A percentile compares a stretch with the other conserved stretches of the same genome.
phyloP scores from a whole-genome alignment of 2,888 invertebrate genomes.

The Rosalia funebris region DNA sequence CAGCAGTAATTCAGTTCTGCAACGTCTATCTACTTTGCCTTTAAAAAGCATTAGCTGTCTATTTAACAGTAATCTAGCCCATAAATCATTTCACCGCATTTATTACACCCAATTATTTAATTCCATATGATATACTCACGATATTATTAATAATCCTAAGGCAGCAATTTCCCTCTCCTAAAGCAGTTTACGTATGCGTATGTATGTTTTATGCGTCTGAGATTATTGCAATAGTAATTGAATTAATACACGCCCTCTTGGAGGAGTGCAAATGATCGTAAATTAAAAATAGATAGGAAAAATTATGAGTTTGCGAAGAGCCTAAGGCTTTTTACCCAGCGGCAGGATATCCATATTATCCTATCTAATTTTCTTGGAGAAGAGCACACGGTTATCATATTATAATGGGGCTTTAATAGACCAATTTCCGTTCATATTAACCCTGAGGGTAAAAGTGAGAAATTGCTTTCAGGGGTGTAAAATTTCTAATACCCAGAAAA shows the following conservation, averaged over 20 bases:
- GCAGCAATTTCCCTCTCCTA: conserved; percentile 7
- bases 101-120: conserved; percentile 18
- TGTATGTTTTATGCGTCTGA: neutral
- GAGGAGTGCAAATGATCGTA: neutral
- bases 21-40: neutral
- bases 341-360: neutral
- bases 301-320: neutral
- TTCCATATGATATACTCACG: conserved; percentile 2
- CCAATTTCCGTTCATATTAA: no score
- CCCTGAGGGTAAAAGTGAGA: no score
- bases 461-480: no score
- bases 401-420: no score
- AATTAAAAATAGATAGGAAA: conserved; percentile 7
- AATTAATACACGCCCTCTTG: neutral
- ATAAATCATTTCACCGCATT: conserved; percentile 11
- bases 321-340: neutral
- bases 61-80: conserved; percentile 3
- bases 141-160: conserved; percentile 8
- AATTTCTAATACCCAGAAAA: no score
- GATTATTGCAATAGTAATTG: conserved; percentile 1
- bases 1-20: neutral
- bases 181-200: neutral
- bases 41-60: neutral
- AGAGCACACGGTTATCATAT: no score
- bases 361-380: neutral